Evolutionary conservation across 2,797 vertebrate species (phyloP).

Genomic region (Hozukius guyotensis): DNA sequence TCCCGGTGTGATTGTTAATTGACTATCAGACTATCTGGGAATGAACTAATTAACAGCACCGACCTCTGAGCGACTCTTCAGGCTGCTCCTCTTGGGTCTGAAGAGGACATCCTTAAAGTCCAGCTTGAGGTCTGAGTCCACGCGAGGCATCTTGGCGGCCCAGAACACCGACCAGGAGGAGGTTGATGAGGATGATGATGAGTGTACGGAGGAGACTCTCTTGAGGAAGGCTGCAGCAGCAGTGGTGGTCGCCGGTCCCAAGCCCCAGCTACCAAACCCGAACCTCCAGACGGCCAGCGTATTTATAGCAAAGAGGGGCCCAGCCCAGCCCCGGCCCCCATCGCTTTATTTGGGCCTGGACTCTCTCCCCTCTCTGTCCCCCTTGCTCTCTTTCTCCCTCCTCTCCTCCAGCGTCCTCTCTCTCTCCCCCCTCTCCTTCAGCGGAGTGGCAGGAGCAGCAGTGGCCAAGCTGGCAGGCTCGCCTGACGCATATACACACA

Average conservation of each 20-base stretch:
- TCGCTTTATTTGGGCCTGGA: constrained; percentile 90
- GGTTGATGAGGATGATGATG: constrained; percentile 54
- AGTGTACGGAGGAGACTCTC: constrained; percentile 57
- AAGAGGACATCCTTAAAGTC: constrained; percentile 99
- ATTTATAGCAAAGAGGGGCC: constrained; percentile 86
- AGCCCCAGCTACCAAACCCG: constrained; percentile 87
- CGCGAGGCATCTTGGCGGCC: constrained; percentile 88
- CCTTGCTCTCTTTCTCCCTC: constrained; percentile 40
- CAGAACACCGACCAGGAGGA: constrained; percentile 54
- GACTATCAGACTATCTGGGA: background rate
- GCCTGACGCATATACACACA: constrained; percentile 37
- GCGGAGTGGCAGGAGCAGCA: constrained; percentile 78
- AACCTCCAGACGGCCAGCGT: constrained; percentile 79
- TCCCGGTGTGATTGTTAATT: background rate
- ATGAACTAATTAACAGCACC: constrained; percentile 21
- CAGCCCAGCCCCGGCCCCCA: constrained; percentile 78
- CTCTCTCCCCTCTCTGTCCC: constrained; percentile 40
- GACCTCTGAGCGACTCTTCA: constrained; percentile 97
- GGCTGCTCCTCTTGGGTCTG: constrained; percentile 96
- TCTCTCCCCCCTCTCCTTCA: constrained; percentile 53
- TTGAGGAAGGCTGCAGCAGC: constrained; percentile 69
- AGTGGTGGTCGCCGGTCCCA: constrained; percentile 63
- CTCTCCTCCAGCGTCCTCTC: constrained; percentile 42
- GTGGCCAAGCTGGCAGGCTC: constrained; percentile 58
- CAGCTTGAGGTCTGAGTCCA: constrained; percentile 95